Base-by-base conservation (phyloP, 1,140 invertebrate species). In the Trigoniulus corallinus region DNA sequence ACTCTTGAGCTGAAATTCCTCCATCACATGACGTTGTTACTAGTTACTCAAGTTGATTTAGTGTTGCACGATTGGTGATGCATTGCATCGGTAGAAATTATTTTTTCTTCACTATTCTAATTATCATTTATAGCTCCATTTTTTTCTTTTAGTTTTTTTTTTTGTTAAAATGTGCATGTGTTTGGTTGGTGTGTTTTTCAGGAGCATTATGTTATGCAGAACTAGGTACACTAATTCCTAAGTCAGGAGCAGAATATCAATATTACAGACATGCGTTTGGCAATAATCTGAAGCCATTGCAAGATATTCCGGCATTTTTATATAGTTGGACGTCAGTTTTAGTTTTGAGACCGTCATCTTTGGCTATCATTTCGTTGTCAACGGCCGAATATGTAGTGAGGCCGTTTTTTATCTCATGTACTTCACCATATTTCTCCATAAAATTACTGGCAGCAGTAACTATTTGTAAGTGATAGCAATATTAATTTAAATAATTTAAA, bases 191-290 rank as follows among this genome's bases (percentile, higher is more conserved):
- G 7, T 7, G 7, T 7, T 34, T 7, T 34, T 34, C 15, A 25
- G 71, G 72, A 7, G 67, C 70, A 3, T 55, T 71, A 45, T 71
- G 67, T 53, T 73, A 74, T 53, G 69, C 67, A 12, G 72, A 74
- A 55, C 56, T 74, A 21, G 72, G 72, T 1, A 71, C 68, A 4
- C 63, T 67, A 47, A 69, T 75, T 52, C 55, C 80, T 0, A 73
- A 81, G 60, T 88, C 86, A 1, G 85, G 85, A 1, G 84, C 81
- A 1, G 84, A 88, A 65, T 87, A 87, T 64, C 75, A 80, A 0
- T 88, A 86, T 62, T 81, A 83, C 57, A 69, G 79, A 59, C 79
- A 80, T 59, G 79, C 82, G 0, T 87, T 82, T 62, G 67, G 70
- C 18, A 74, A 74, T 0, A 61, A 76, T 15, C 78, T 82, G 57